phyloP scores from a whole-genome alignment of 2,797 vertebrate species.

The Arnoldichthys spilopterus region DNA sequence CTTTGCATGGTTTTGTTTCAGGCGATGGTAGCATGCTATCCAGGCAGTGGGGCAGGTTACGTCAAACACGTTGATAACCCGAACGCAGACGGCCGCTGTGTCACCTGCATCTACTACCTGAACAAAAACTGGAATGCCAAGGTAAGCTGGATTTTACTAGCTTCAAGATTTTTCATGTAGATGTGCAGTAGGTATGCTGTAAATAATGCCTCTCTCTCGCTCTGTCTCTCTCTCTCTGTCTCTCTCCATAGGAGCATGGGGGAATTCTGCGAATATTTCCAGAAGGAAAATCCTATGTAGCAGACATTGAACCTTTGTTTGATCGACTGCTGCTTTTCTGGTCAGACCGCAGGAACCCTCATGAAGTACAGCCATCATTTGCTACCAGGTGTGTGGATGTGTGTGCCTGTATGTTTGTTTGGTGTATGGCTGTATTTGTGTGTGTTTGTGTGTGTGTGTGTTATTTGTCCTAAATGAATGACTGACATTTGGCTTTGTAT shows the following conservation, averaged over 20 bases:
- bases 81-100: conserved; percentile 89
- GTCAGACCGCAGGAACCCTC: conserved; percentile 95
- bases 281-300: conserved; percentile 86
- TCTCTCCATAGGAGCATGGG: conserved; percentile 82
- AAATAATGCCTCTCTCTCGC: background rate
- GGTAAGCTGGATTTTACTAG: conserved; percentile 19
- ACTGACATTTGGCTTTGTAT: conserved; percentile 44
- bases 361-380: conserved; percentile 94
- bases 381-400: conserved; percentile 79
- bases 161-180: background rate
- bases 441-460: background rate
- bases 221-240: too few species aligned
- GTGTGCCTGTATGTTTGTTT: background rate
- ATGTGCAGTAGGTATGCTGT: background rate
- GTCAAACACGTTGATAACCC: conserved; percentile 97
- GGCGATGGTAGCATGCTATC: conserved; percentile 98
- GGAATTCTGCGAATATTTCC: conserved; percentile 93
- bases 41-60: conserved; percentile 93
- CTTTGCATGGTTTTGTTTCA: conserved; percentile 58
- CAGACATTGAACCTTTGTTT: conserved; percentile 90
- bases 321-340: conserved; percentile 94
- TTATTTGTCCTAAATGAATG: background rate
- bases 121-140: conserved; percentile 93
- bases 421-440: background rate
- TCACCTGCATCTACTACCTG: conserved; percentile 97